These are phyloP conservation scores for Acanthurus leucopareius DNA, from an alignment of 2,797 vertebrate species.

Conservation along the genomic window DNA sequence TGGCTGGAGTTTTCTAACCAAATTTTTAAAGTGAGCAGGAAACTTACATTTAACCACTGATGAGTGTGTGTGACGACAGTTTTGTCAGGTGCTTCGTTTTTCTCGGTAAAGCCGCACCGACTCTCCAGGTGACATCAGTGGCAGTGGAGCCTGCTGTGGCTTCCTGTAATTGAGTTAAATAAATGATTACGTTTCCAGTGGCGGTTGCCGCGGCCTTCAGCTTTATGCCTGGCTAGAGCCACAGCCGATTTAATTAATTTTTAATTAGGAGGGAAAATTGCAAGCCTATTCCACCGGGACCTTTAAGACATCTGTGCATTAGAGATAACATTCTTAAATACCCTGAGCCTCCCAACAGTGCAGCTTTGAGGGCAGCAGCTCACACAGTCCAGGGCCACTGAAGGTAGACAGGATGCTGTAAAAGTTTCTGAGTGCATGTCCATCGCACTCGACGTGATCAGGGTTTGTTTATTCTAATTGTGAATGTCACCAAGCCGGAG, in stretches of 20 bases:
- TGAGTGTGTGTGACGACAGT: constrained; percentile 1
- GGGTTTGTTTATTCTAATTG: constrained; percentile 44
- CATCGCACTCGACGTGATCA: constrained; percentile 26
- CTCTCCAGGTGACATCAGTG: constrained; percentile 75
- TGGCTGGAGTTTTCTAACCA: constrained; percentile 21
- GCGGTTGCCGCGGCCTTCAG: constrained; percentile 75
- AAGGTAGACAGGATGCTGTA: constrained; percentile 33
- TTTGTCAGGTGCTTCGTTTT: constrained; percentile 13
- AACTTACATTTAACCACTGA: constrained; percentile 11
- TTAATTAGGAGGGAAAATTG: constrained; percentile 88
- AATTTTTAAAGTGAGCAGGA: constrained; percentile 21
- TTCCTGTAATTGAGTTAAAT: constrained; percentile 86
- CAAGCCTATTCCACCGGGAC: constrained; percentile 83
- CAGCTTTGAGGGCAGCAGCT: constrained; percentile 71
- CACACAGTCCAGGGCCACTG: constrained; percentile 45
- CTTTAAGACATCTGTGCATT: constrained; percentile 88
- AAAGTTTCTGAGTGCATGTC: constrained; percentile 47
- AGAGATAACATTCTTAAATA: constrained; percentile 88
- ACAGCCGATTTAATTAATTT: constrained; percentile 87
- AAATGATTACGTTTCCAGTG: constrained; percentile 84
- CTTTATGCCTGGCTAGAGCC: constrained; percentile 85
- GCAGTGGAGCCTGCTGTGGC: constrained; percentile 69
- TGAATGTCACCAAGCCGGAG: constrained; percentile 53
- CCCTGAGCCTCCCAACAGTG: constrained; percentile 74
- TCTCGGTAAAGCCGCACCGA: constrained; percentile 13